Evolutionary conservation across 2,797 vertebrate genomes (phyloP).

Genomic region (Cirrhinus mrigala): DNA sequence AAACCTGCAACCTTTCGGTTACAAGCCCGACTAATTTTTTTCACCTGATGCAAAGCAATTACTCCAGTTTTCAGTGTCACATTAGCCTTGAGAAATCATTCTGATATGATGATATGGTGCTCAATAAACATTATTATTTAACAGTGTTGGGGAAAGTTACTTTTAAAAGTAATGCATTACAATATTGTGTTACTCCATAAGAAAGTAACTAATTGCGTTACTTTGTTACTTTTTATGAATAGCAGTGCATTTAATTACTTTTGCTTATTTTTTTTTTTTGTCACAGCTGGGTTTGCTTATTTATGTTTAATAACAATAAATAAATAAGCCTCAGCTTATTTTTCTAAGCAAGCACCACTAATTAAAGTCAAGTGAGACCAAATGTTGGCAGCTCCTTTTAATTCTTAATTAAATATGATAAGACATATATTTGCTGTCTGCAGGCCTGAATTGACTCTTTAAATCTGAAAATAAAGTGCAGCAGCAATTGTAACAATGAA

Average conservation of each 20-base stretch:
- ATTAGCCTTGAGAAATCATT: neutral
- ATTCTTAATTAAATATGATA: conserved; percentile 52
- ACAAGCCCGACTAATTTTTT: too few species aligned
- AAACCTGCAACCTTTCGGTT: too few species aligned
- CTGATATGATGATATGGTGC: neutral
- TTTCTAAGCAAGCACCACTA: neutral
- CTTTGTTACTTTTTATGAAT: too few species aligned
- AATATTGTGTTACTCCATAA: too few species aligned
- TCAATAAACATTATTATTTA: neutral
- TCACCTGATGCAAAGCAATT: neutral
- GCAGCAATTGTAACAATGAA: conserved; percentile 55
- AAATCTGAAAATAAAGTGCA: conserved; percentile 59
- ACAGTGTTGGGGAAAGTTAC: too few species aligned
- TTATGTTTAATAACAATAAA: too few species aligned
- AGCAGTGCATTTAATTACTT: too few species aligned
- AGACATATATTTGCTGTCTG: conserved; percentile 45
- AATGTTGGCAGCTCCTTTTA: conserved; percentile 51
- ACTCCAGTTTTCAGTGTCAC: neutral
- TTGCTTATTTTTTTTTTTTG: too few species aligned
- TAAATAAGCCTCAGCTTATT: neutral
- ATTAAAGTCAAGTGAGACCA: conserved; percentile 22
- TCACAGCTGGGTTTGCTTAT: too few species aligned
- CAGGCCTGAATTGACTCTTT: conserved; percentile 34
- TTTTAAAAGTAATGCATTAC: too few species aligned
- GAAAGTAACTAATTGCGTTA: too few species aligned